A percentile compares a stretch with the other conserved stretches of the same genome.
Conservation (phyloP, 2,113 vertebrate species). For the Bubo bubo region DNA sequence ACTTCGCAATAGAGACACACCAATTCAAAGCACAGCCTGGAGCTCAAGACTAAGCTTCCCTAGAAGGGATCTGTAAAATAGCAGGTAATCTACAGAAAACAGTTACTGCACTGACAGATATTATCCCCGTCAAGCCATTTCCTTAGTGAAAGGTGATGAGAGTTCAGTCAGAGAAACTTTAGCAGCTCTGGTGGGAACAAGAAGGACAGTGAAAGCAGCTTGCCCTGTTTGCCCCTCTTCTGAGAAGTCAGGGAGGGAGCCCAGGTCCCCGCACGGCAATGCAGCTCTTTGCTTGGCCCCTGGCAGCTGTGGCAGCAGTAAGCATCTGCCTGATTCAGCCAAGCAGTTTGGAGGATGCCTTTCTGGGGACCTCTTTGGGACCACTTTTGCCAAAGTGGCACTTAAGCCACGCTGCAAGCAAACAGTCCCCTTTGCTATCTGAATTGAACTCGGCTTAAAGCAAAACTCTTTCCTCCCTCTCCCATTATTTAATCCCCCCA, state of each 20-base stretch:
- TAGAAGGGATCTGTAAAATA: background rate
- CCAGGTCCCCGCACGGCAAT: accelerated
- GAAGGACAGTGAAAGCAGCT: background rate
- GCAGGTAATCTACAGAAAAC: background rate
- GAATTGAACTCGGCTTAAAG: background rate
- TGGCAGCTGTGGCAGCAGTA: background rate
- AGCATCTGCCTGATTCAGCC: accelerated
- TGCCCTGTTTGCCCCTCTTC: background rate
- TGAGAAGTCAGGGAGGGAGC: background rate
- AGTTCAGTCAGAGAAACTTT: background rate
- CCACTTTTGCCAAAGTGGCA: background rate
- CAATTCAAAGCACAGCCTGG: background rate
- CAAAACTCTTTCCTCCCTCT: background rate
- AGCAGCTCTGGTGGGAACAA: background rate
- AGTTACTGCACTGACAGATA: background rate
- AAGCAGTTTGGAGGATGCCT: background rate
- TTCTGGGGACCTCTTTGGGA: background rate
- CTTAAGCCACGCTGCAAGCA: background rate
- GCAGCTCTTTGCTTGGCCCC: background rate
- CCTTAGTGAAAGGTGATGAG: background rate
- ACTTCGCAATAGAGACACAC: background rate
- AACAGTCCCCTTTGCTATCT: background rate
- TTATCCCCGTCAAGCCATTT: background rate
- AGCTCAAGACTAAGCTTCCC: background rate
- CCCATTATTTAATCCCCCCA: background rate